Evolutionary conservation across 92 coral and sea anemone genomes (phyloP), one percentile per base, ranked within the genome.

Genomic region (Parazoanthus darwini): DNA sequence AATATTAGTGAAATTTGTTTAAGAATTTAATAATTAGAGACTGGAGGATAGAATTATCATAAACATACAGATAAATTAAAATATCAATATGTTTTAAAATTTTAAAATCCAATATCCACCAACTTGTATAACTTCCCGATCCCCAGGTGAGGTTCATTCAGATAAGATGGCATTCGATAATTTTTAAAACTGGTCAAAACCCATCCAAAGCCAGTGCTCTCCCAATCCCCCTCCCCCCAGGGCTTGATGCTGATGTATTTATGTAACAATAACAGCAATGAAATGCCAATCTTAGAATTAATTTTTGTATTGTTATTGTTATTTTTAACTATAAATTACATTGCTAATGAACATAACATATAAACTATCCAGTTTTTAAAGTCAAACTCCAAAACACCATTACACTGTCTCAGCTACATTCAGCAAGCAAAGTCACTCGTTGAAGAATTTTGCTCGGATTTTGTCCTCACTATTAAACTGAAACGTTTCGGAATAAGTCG

Each of bases 351-450:
- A 20, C 26, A 63, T 22, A 63, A 63, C 5, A 0, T 5, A 63
- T 63, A 63, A 63, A 63, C 70, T 63, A 14, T 63, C 20, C 70
- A 63, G 70, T 18, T 63, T 63, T 63, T 63, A 20, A 63, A 63
- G 70, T 63, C 26, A 20, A 63, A 63, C 8, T 63, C 25, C 6
- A 63, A 63, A n/a, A 63, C 70, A 14, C 70, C 26, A 63, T 63
- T 58, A 58, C 20, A 58, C 29, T 44, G 87, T 84, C 23, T 70
- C 79, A 84, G 87, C 78, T 46, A 29, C 67, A 82, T 82, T 82
- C 58, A 72, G 66, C 87, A 54, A 23, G 66, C 63, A 23, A 26
- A 67, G 8, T 67, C 44, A 70, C 43, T 51, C 59, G 46, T 0
- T 70, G 39, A 26, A 6, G 29, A 35, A 58, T 14, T 58, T 71